Conservation (phyloP, 2,888 invertebrate species). For the Phytoseiulus persimilis region DNA sequence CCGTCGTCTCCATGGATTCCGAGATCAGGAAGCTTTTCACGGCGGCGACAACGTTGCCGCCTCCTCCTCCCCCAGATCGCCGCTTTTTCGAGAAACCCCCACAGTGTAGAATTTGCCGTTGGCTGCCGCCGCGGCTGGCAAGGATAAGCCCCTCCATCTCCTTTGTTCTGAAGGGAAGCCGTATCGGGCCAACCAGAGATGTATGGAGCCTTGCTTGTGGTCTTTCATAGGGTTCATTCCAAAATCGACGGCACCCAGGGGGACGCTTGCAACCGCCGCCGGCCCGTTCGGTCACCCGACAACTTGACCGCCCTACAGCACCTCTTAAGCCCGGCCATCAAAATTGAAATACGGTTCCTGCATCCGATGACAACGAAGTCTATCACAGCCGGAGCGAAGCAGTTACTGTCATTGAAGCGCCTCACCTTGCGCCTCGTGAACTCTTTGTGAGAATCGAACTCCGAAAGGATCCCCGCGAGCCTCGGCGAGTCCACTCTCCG, state of each 20-base stretch:
- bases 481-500: too few relatives aligned
- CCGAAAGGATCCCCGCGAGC: too few relatives aligned
- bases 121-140: neutral
- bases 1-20: neutral
- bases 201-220: neutral
- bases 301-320: neutral
- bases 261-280: neutral
- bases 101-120: neutral
- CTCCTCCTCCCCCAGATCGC: neutral
- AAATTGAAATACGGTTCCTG: neutral
- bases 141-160: neutral
- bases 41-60: slow-evolving; percentile 14
- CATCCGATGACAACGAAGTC: neutral
- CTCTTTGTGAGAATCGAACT: too few relatives aligned
- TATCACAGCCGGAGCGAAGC: neutral
- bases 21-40: slow-evolving; percentile 9
- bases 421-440: too few relatives aligned
- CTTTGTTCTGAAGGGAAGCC: neutral
- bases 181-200: neutral
- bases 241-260: slow-evolving; percentile 5
- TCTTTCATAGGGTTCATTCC: neutral
- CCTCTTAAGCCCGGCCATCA: neutral
- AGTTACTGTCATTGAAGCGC: neutral
- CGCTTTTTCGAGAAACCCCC: neutral
- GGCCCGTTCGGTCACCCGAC: neutral